Evolutionary conservation across 2,797 vertebrate species (phyloP).

Genomic region (Loriculus beryllinus): DNA sequence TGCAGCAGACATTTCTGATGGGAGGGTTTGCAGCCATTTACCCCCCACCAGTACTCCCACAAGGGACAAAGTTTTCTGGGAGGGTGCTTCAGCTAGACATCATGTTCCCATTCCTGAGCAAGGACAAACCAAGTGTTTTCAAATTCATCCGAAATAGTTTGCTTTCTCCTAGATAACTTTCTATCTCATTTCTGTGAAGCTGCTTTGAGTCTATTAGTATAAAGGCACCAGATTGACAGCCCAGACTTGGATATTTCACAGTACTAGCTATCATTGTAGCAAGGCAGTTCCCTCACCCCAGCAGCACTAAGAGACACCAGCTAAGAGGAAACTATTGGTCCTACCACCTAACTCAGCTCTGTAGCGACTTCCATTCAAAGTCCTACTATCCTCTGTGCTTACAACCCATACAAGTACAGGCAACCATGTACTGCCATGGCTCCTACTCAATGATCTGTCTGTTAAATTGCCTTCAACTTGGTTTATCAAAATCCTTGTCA

Average conservation of each 20-base stretch:
- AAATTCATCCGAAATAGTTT: not conserved
- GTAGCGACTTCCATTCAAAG: not conserved
- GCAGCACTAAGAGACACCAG: not conserved
- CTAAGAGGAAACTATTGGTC: not conserved
- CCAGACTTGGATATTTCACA: not conserved
- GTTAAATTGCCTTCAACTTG: not conserved
- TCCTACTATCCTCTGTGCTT: not conserved
- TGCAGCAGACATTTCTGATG: not conserved
- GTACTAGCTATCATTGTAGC: not conserved
- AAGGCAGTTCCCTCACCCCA: not conserved
- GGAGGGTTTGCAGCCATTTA: not conserved
- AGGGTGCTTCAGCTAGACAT: not conserved
- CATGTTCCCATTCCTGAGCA: not conserved
- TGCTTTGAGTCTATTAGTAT: not conserved
- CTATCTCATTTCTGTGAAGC: not conserved
- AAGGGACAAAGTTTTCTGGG: not conserved
- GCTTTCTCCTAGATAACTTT: not conserved
- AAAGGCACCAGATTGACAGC: not conserved
- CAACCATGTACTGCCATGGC: not conserved
- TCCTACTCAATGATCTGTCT: not conserved
- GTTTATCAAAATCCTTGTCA: not conserved
- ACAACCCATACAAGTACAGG: not conserved
- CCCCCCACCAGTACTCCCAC: not conserved
- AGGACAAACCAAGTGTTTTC: not conserved
- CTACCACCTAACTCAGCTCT: not conserved